phyloP scores from a whole-genome alignment of 2,797 vertebrate genomes.

The Parauchenoglanis punctatus region DNA sequence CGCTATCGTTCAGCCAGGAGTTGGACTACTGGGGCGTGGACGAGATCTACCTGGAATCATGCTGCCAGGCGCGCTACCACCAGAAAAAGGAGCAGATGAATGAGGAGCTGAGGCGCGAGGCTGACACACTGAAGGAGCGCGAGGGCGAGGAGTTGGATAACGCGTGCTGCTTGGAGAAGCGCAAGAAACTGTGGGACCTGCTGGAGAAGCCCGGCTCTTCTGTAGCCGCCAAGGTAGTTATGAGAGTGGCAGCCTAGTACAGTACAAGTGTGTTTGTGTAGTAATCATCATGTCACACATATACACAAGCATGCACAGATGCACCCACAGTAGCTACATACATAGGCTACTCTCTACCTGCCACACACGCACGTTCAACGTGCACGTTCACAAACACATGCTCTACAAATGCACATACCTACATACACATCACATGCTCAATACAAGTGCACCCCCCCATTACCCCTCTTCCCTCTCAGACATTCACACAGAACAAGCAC shows the following conservation, averaged over 20 bases:
- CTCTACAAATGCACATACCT: neutral
- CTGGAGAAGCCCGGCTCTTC: slow-evolving; percentile 98
- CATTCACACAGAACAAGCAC: neutral
- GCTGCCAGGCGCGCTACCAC: slow-evolving; percentile 98
- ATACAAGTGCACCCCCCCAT: too few relatives aligned
- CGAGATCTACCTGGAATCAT: slow-evolving; percentile 98
- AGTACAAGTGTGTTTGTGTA: neutral
- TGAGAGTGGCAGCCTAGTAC: neutral
- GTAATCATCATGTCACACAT: neutral
- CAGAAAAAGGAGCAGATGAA: slow-evolving; percentile 99
- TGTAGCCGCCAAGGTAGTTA: slow-evolving; percentile 92
- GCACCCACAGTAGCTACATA: neutral
- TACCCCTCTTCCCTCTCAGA: too few relatives aligned
- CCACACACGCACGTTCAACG: neutral
- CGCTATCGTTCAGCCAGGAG: slow-evolving; percentile 97
- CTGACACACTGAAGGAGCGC: slow-evolving; percentile 90
- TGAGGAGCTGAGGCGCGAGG: slow-evolving; percentile 95
- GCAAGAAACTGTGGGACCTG: slow-evolving; percentile 98
- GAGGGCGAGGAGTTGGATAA: slow-evolving; percentile 98
- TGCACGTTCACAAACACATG: neutral
- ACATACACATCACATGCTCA: neutral
- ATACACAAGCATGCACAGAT: neutral
- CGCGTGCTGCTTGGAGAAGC: slow-evolving; percentile 94
- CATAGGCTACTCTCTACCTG: neutral
- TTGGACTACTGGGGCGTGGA: slow-evolving; percentile 99